Base-by-base conservation (phyloP, 2,888 invertebrate species). In the Machimus rusticus region DNA sequence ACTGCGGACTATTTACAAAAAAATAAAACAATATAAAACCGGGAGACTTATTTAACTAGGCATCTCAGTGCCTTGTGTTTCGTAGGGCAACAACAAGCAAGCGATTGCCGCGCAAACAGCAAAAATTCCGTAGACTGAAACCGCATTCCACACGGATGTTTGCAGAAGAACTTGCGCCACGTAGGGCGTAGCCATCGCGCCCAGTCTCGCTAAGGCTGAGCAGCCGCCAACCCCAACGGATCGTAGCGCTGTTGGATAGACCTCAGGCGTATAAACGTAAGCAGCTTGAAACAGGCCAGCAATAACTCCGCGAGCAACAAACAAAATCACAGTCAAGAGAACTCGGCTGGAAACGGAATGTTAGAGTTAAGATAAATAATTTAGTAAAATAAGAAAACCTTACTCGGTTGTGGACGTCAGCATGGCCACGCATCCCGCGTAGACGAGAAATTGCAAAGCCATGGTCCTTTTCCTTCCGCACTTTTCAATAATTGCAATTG, bases 241-340 rank as follows among this genome's bases (percentile, higher is more conserved):
- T 87, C 98, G 93, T 79, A 98, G 93, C 28, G 97, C 96, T 0
- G 98, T 98, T 0, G 98, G 98, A 91, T 98, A 98, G 4, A 98
- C 97, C 95, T 98, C 98, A 8, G 98, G 98, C 6, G 98, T 99
- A 91, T 99, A 99, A 5, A 98, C 98, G 91, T 98, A 99, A 0
- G 98, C 98, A 0, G 98, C 98, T 94, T 98, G 98, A 92, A 99
- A 99, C 1, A 98, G 95, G 0, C 98, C 98, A 28, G 98, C 98
- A 90, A 98, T 98, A 89, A 98, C 96, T 5, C 97, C 98, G 89
- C 99, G 94, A 0, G 98, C 97, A 89, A 98, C 92, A 92, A 98
- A 98, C 89, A 99, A 93, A 89, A 98, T 95, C 82, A 97, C 94
- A 0, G 98, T 98, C 89, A 98, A 93, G 90, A 95, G 94, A 6